Evolutionary conservation across 2,797 vertebrate genomes (phyloP), one percentile per base, ranked within the genome.

Genomic region (Darevskia mixta): DNA sequence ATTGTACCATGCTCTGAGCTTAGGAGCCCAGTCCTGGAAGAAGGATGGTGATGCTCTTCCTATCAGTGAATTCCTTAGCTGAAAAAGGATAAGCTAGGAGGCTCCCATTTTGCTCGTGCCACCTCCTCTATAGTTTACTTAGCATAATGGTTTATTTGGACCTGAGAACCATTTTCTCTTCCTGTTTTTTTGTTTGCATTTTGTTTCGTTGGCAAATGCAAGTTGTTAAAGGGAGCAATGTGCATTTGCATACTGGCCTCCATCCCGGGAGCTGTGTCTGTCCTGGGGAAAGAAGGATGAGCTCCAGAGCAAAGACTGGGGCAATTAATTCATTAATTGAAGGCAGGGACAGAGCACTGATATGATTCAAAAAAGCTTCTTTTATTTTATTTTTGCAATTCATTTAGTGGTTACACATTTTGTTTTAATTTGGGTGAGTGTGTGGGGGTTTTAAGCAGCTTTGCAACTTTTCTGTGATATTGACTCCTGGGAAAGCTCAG

Each of bases 281-380:
- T 73, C 45, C 20, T 13, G 32, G 71, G 35, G 32, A 32, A 84
- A n/a, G 69, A 55, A 84, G 45, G 49, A 84, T 58, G 69, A 58
- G 32, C 25, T 23, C 35, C 20, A 58, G 35, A 73, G 43, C 49
- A 73, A 84, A 58, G n/a, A 2, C 9, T 61, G n/a, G 49, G 71
- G 17, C 25, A 75, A 73, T 84, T 32, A 75, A 73, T 84, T 75
- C 49, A 75, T 84, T 82, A 71, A 41, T 32, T 82, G 8, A 38
- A 75, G 43, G 49, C 82, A 58, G 10, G 45, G 23, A 84, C 23
- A 84, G 23, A 84, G 35, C 23, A 58, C 38, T 73, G 20, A 32
- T 84, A n/a, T 84, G 49, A 18, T 84, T 75, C 49, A 58, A 75
- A 58, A 84, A 58, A 38, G 15, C 81, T 69, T 82, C 18, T 61